Conservation (phyloP, 2,113 vertebrate species). For the Ia io region DNA sequence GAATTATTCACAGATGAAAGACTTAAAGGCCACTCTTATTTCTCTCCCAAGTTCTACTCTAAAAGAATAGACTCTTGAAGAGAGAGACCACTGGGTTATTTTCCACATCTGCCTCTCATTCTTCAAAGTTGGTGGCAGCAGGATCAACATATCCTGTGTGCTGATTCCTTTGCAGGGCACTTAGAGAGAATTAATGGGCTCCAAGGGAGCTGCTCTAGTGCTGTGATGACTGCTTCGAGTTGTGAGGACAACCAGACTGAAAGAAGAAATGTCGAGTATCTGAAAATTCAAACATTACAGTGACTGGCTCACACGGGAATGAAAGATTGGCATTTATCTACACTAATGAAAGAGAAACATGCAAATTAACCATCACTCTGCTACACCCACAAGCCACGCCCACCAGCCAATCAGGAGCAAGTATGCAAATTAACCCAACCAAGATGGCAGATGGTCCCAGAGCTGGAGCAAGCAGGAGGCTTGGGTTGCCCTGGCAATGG, state of each 20-base stretch:
- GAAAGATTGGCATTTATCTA: neutral
- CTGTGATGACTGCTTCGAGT: neutral
- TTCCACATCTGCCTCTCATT: neutral
- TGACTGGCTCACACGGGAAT: neutral
- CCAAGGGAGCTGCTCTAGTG: neutral
- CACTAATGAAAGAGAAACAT: too few species aligned
- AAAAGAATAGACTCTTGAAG: neutral
- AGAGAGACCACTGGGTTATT: neutral
- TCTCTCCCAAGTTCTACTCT: neutral
- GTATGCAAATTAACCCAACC: too few species aligned
- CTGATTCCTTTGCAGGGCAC: neutral
- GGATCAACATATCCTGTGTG: neutral
- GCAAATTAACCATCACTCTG: too few species aligned
- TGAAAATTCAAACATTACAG: neutral
- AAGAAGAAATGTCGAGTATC: neutral
- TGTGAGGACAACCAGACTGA: neutral
- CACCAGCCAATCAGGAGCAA: too few species aligned
- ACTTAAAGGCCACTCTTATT: neutral
- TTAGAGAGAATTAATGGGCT: constrained; percentile 22
- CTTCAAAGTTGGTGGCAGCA: neutral
- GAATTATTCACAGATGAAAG: neutral
- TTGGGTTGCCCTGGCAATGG: too few species aligned
- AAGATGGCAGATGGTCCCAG: too few species aligned
- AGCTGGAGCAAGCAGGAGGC: too few species aligned
- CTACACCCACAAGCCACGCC: too few species aligned